Evolutionary conservation across 2,888 invertebrate species (phyloP).

Genomic region (Cataglyphis cursor): DNA sequence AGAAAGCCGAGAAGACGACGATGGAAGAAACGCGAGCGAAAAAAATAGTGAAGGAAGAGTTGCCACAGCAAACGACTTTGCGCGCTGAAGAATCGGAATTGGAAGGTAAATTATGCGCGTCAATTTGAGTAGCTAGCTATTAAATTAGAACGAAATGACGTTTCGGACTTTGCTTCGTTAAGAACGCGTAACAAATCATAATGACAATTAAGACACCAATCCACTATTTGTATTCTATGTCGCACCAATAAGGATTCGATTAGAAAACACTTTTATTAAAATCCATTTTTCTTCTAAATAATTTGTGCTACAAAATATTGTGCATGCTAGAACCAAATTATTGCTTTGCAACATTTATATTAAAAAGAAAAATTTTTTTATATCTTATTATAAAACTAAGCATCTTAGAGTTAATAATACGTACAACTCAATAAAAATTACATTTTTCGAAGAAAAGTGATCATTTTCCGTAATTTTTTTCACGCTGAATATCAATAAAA

Average conservation of each 20-base stretch:
- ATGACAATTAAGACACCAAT: not conserved
- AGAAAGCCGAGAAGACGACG: conserved; percentile 69
- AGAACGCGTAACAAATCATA: not conserved
- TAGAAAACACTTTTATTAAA: not conserved
- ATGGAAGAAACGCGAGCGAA: conserved; percentile 80
- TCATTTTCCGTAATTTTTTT: not conserved
- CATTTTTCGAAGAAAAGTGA: not conserved
- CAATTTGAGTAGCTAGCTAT: conserved; percentile 2
- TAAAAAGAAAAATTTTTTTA: not conserved
- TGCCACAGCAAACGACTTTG: conserved; percentile 85
- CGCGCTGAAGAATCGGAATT: conserved; percentile 85
- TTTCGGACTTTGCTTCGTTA: conserved; percentile 19
- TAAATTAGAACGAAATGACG: conserved; percentile 22
- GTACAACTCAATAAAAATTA: not conserved
- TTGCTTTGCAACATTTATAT: not conserved
- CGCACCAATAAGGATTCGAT: not conserved
- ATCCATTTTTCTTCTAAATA: not conserved
- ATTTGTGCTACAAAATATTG: not conserved
- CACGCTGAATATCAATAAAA: not conserved
- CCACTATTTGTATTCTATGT: conserved; percentile 1
- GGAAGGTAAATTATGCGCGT: conserved; percentile 80
- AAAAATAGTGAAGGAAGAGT: conserved; percentile 85
- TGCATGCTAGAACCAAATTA: not conserved
- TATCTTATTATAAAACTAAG: not conserved
- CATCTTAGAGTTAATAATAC: not conserved